A percentile compares a stretch with the other conserved stretches of the same genome.
Evolutionary conservation across 2,113 vertebrate species (phyloP).

Genomic region (Corythaeola cristata): DNA sequence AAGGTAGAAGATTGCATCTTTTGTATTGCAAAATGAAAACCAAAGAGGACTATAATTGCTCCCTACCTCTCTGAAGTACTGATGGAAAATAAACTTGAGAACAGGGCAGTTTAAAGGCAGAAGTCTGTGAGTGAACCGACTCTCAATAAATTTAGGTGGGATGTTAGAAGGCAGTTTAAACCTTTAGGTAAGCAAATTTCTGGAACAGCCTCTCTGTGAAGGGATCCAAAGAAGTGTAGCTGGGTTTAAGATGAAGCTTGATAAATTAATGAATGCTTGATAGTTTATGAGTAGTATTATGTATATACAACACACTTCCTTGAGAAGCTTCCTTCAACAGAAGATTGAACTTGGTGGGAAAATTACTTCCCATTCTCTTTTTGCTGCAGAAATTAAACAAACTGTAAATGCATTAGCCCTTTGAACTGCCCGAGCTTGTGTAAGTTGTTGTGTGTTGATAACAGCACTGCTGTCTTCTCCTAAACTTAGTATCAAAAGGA

Average conservation of each 20-base stretch:
- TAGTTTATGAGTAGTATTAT: neutral
- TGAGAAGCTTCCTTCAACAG: neutral
- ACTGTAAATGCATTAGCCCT: neutral
- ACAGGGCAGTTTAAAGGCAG: neutral
- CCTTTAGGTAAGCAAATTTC: neutral
- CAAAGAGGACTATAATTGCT: neutral
- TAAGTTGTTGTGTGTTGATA: neutral
- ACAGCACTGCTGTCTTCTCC: neutral
- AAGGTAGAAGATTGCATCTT: neutral
- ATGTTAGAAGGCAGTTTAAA: neutral
- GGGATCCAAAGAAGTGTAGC: neutral
- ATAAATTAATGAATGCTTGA: neutral
- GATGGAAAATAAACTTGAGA: neutral
- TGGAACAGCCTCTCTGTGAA: neutral
- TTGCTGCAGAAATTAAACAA: neutral
- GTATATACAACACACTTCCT: neutral
- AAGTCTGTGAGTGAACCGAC: neutral
- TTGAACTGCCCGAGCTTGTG: neutral
- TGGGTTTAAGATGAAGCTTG: neutral
- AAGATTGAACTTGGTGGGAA: neutral
- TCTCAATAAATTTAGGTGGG: neutral
- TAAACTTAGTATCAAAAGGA: neutral
- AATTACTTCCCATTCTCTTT: neutral
- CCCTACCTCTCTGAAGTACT: neutral
- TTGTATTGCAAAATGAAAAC: neutral